Percentiles rank a stretch among this genome's conserved stretches.
Evolutionary conservation across 2,888 invertebrate species (phyloP).

Genomic region (Polydrusus pterygomalis): DNA sequence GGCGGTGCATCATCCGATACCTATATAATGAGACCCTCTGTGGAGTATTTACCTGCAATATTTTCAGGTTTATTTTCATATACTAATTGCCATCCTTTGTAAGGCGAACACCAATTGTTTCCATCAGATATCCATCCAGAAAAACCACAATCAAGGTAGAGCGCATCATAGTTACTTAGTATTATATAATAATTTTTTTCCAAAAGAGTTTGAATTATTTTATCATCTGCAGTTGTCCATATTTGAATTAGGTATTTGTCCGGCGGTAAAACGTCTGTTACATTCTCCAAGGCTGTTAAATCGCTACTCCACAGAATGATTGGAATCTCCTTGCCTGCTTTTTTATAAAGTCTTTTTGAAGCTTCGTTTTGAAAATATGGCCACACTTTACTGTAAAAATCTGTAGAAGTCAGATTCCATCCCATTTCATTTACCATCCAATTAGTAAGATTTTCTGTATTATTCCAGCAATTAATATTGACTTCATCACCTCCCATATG

Average conservation of each 20-base stretch:
- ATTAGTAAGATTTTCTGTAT: conserved; percentile 71
- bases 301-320: conserved; percentile 88
- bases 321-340: conserved; percentile 74
- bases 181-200: conserved; percentile 84
- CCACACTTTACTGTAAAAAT: conserved; percentile 80
- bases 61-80: conserved; percentile 83
- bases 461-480: conserved; percentile 85
- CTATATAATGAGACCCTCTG: too few relatives aligned
- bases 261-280: conserved; percentile 80
- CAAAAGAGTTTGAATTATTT: conserved; percentile 79
- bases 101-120: conserved; percentile 93
- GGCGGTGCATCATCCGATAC: too few relatives aligned
- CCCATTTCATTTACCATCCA: conserved; percentile 79
- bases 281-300: conserved; percentile 79
- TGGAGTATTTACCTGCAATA: conserved; percentile 71
- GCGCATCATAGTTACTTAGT: conserved; percentile 88
- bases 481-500: conserved; percentile 97
- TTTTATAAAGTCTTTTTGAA: conserved; percentile 73
- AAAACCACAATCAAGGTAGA: conserved; percentile 90
- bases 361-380: conserved; percentile 82
- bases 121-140: conserved; percentile 86
- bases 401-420: conserved; percentile 73
- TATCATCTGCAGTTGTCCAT: conserved; percentile 82
- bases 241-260: conserved; percentile 88
- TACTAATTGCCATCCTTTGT: conserved; percentile 90